Percentiles rank a stretch among this genome's conserved stretches.
These are phyloP conservation scores for Trachymyrmex septentrionalis DNA, from an alignment of 1,140 invertebrate genomes.

Conservation along the genomic window DNA sequence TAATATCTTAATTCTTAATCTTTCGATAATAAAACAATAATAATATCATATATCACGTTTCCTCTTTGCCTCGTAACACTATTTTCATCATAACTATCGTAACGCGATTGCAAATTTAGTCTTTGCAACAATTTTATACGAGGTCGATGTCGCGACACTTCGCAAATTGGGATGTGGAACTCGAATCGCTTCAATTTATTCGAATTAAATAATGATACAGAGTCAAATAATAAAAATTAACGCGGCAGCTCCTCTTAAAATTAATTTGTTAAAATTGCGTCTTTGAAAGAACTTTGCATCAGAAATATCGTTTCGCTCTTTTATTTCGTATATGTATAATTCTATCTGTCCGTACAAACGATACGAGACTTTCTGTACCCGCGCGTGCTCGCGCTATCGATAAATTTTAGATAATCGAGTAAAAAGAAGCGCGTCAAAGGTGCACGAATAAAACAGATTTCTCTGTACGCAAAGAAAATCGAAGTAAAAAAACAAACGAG, in stretches of 20 bases:
- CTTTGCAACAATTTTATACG: neutral
- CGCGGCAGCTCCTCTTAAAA: neutral
- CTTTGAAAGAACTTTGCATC: neutral
- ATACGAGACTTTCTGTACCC: neutral
- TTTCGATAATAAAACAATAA: neutral
- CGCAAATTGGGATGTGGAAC: neutral
- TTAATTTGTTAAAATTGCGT: neutral
- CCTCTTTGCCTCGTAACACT: neutral
- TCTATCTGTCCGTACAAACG: neutral
- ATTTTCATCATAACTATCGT: neutral
- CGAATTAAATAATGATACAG: neutral
- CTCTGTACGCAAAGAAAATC: neutral
- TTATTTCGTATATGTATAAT: neutral
- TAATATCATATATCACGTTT: neutral
- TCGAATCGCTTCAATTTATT: neutral
- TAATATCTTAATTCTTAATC: slow-evolving; percentile 1
- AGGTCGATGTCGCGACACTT: slow-evolving; percentile 25
- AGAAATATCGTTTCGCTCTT: neutral
- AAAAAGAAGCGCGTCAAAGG: neutral
- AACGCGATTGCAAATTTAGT: slow-evolving; percentile 14
- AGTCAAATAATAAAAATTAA: neutral
- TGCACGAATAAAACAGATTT: neutral
- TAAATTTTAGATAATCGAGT: slow-evolving; percentile 22
- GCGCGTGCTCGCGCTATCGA: neutral
- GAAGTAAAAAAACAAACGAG: neutral